Percentiles rank a stretch among this genome's conserved stretches.
Evolutionary conservation across 2,797 vertebrate genomes (phyloP).

Genomic region (Clarias fuscus): DNA sequence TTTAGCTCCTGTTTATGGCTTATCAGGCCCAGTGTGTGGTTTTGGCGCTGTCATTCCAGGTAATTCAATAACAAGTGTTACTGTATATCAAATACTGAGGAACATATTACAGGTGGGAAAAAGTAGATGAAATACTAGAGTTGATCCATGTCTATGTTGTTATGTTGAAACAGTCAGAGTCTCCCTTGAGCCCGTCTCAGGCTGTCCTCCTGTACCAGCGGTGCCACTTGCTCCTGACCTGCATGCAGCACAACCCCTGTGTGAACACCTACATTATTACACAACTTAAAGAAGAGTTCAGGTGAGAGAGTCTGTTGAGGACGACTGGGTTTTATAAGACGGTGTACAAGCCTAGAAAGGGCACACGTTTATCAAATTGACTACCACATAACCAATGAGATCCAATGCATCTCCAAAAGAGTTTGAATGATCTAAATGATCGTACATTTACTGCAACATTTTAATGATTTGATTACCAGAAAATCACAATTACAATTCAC

Average conservation of each 20-base stretch:
- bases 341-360: not conserved
- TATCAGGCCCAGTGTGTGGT: constrained; percentile 72
- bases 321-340: not conserved
- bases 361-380: no score
- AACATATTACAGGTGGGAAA: not conserved
- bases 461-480: no score
- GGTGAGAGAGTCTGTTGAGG: constrained; percentile 62
- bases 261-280: constrained; percentile 70
- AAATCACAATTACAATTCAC: no score
- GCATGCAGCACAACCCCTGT: constrained; percentile 70
- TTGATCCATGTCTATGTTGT: not conserved
- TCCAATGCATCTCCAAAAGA: no score
- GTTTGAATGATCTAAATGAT: no score
- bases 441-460: no score
- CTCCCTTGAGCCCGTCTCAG: constrained; percentile 66
- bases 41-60: constrained; percentile 62
- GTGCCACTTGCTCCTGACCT: constrained; percentile 75
- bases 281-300: constrained; percentile 78
- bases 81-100: not conserved
- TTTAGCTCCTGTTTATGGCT: constrained; percentile 72
- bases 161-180: constrained; percentile 22
- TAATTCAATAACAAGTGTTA: not conserved
- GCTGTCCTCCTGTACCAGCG: constrained; percentile 78
- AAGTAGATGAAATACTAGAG: not conserved
- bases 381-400: no score